phyloP scores from a whole-genome alignment of 2,113 vertebrate species.

The Platycercus adscitus region DNA sequence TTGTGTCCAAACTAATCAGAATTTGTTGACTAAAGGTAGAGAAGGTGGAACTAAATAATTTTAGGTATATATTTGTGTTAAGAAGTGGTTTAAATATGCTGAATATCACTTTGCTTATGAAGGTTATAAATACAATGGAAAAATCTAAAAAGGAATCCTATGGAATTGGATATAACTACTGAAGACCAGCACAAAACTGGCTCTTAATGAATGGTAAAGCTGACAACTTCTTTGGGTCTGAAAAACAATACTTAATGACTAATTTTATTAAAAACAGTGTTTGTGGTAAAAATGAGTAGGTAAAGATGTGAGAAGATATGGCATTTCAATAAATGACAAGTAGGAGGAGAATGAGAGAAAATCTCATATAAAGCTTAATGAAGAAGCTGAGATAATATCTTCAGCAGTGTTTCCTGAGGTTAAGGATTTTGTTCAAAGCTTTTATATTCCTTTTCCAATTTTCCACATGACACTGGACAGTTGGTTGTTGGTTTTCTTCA shows the following conservation, averaged over 20 bases:
- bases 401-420: not conserved
- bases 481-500: not conserved
- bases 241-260: not conserved
- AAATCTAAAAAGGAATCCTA: not conserved
- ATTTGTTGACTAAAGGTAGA: not conserved
- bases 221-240: not conserved
- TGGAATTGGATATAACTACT: not conserved
- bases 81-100: not conserved
- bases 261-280: not conserved
- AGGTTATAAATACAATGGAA: not conserved
- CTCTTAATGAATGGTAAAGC: not conserved
- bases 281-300: conserved; percentile 10
- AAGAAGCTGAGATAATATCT: not conserved
- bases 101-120: not conserved
- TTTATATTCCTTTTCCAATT: not conserved
- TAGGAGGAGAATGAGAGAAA: not conserved
- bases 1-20: not conserved
- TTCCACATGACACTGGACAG: not conserved
- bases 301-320: conserved; percentile 17
- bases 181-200: not conserved
- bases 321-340: conserved; percentile 18
- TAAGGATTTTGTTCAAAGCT: not conserved
- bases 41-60: not conserved
- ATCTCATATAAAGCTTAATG: not conserved
- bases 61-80: not conserved